A percentile compares a stretch with the other conserved stretches of the same genome.
These are phyloP conservation scores for Archips crataeganus DNA, from an alignment of 2,888 invertebrate genomes.

Conservation along the genomic window DNA sequence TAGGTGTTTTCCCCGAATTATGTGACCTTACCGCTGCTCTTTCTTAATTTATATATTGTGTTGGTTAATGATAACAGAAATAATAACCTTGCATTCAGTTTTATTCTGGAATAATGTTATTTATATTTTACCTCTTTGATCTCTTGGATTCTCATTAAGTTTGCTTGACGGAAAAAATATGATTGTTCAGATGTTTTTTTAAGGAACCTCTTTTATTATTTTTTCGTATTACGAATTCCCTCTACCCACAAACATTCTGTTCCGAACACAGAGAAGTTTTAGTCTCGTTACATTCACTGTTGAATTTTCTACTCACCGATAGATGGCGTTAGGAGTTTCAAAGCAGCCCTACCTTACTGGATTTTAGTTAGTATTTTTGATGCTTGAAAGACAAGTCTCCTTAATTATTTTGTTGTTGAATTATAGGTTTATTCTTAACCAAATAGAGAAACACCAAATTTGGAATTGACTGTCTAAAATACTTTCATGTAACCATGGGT, in stretches of 20 bases:
- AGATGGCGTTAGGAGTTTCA: conserved; percentile 67
- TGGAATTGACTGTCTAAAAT: too few relatives aligned
- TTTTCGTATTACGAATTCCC: not conserved
- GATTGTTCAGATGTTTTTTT: not conserved
- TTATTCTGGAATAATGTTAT: too few relatives aligned
- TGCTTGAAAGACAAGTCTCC: not conserved
- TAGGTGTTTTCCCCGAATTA: not conserved
- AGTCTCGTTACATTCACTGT: not conserved
- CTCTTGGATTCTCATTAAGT: not conserved
- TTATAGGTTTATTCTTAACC: too few relatives aligned
- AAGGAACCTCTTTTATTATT: not conserved
- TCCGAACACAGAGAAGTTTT: not conserved
- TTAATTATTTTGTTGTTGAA: not conserved
- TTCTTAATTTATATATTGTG: not conserved
- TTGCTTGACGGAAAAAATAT: too few relatives aligned
- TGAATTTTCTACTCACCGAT: conserved; percentile 60
- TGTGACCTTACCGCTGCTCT: not conserved
- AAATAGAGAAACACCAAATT: too few relatives aligned
- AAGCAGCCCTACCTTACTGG: not conserved
- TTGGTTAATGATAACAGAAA: not conserved
- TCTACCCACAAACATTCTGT: not conserved
- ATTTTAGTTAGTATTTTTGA: not conserved
- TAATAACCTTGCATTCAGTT: not conserved
- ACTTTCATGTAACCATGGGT: too few relatives aligned
- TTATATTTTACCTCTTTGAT: not conserved